A percentile compares a stretch with the other conserved stretches of the same genome.
These are phyloP conservation scores for Acronicta psi DNA, from an alignment of 2,888 invertebrate species.

Conservation along the genomic window DNA sequence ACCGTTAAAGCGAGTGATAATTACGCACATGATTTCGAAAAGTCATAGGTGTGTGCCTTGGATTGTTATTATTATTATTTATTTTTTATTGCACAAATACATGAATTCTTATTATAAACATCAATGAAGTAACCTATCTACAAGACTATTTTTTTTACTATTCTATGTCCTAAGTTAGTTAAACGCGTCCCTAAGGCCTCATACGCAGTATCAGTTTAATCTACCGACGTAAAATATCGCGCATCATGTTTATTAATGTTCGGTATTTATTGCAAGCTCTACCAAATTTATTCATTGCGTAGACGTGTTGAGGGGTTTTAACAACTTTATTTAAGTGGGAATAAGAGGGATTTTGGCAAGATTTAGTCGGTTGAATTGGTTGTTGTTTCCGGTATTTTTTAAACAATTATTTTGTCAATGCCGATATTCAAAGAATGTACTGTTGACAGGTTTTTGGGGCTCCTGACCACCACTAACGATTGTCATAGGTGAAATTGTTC, in stretches of 20 bases:
- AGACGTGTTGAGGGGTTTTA: constrained; percentile 53
- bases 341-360: constrained; percentile 44
- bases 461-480: no score
- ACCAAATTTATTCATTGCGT: constrained; percentile 78
- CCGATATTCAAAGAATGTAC: no score
- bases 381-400: constrained; percentile 18
- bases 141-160: constrained; percentile 12
- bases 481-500: no score
- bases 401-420: background rate
- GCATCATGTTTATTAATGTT: constrained; percentile 82
- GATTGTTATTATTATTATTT: no score
- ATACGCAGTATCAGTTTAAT: constrained; percentile 80
- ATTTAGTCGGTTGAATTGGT: constrained; percentile 27
- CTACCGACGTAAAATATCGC: constrained; percentile 79
- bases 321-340: constrained; percentile 49
- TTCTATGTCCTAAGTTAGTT: constrained; percentile 69
- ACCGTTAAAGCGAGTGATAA: no score
- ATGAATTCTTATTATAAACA: no score
- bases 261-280: constrained; percentile 74
- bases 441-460: no score
- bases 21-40: no score
- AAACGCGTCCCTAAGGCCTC: constrained; percentile 82
- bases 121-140: constrained; percentile 18
- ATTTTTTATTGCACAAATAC: no score
- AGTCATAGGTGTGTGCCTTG: no score